Base-by-base conservation (phyloP, 1,140 invertebrate genomes). In the Hylaeus anthracinus region DNA sequence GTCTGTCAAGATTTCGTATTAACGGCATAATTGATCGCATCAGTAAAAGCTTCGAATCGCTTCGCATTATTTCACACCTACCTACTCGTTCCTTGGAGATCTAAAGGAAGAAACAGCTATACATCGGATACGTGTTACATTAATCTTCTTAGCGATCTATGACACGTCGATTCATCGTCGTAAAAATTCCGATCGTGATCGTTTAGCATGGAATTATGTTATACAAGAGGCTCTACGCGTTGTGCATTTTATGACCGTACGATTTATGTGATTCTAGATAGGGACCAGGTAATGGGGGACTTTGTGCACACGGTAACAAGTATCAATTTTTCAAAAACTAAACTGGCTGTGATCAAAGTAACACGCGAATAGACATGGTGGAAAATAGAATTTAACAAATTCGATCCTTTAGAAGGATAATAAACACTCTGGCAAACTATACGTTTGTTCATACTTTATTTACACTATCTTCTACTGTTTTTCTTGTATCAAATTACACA, bases 231-330 rank as follows among this genome's bases (percentile, higher is more conserved):
- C 61, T 4, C 61, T 15, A 43, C 58, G 56, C 41, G 64, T 53
- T 70, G 66, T 74, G 58, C 37, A 26, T 45, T 85, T 84, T 83
- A 80, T 58, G 70, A 56, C 45, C 64, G 65, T 45, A 45, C 70
- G 65, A 85, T 80, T 85, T 80, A 85, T 79, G 39, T 73, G 64
- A 79, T 83, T 45, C 65, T 45, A 26, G 5, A 69, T 69, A 15
- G 41, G 39, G 37, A 26, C 12, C 48, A 55, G 45, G 3, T 10
- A 10, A n/a, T 9, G 3, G 14, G 3, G 5, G 5, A 37, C 12
- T 43, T 15, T 2, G 37, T 58, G 60, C 26, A n/a, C 37, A 39
- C 10, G 41, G 9, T 39, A 48, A 41, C 5, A 10, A 53, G 14
- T 4, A 12, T 14, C 8, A 10, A 55, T 5, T 53, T 75, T 66